Evolutionary conservation across 1,140 invertebrate genomes (phyloP).

Genomic region (Drosophila albomicans): DNA sequence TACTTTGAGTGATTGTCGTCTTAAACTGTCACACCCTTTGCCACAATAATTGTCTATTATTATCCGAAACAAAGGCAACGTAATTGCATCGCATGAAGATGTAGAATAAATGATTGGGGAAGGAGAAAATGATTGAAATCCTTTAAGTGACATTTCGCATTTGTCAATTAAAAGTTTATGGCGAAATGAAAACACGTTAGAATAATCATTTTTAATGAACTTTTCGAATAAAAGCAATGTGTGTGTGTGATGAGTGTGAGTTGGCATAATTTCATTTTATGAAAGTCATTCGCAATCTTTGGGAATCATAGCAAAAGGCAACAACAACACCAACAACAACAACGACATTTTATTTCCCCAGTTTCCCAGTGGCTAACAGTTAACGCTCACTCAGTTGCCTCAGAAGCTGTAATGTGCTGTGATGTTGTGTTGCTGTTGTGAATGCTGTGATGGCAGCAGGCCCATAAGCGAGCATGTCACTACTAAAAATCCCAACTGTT

Average conservation of each 20-base stretch:
- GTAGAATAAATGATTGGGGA: no score
- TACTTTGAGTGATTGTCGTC: not conserved
- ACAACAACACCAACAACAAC: conserved; percentile 21
- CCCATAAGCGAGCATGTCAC: conserved; percentile 44
- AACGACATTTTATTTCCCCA: conserved; percentile 17
- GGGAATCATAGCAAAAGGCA: conserved; percentile 10
- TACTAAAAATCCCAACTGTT: conserved; percentile 69
- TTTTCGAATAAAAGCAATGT: conserved; percentile 12
- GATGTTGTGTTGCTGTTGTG: not conserved
- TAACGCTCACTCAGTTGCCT: conserved; percentile 39
- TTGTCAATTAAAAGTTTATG: conserved; percentile 4
- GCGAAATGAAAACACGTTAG: not conserved
- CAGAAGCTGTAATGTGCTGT: conserved; percentile 7
- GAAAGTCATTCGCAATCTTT: conserved; percentile 19
- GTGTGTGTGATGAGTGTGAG: not conserved
- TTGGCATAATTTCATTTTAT: conserved; percentile 7
- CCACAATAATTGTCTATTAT: not conserved
- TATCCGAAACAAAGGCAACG: not conserved
- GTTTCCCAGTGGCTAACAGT: conserved; percentile 29
- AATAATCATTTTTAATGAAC: conserved; percentile 12
- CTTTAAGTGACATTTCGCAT: not conserved
- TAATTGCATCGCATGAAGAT: not conserved
- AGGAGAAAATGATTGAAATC: not conserved
- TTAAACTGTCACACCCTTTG: conserved; percentile 3
- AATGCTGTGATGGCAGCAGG: conserved; percentile 15